phyloP scores from a whole-genome alignment of 2,113 vertebrate genomes.

The Prionailurus viverrinus region DNA sequence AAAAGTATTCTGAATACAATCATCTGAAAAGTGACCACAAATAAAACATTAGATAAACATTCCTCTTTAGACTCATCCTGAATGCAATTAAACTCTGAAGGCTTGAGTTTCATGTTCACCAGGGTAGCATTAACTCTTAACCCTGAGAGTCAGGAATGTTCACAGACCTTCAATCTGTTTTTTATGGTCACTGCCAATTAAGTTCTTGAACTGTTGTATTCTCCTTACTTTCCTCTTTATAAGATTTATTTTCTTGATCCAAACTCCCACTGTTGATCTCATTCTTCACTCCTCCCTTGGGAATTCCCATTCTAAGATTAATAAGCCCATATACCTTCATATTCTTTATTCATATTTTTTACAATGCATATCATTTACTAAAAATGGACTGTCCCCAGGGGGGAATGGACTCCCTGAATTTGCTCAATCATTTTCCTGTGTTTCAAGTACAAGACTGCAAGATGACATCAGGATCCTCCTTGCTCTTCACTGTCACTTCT shows the following conservation, averaged over 20 bases:
- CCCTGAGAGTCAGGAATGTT: neutral
- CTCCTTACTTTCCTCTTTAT: neutral
- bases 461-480: neutral
- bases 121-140: neutral
- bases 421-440: neutral
- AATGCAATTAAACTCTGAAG: neutral
- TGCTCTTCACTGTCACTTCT: neutral
- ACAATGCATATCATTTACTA: neutral
- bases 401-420: neutral
- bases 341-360: neutral
- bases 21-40: neutral
- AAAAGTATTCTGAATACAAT: neutral
- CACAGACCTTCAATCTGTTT: neutral
- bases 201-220: neutral
- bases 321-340: neutral
- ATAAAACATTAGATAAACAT: neutral
- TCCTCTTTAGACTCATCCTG: neutral
- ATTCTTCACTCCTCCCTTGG: neutral
- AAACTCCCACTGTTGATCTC: neutral
- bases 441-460: neutral
- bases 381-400: neutral
- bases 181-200: neutral
- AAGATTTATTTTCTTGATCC: neutral
- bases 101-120: neutral
- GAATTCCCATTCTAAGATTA: neutral